Evolutionary conservation across 2,113 vertebrate genomes (phyloP).

Genomic region (Peromyscus polionotus): DNA sequence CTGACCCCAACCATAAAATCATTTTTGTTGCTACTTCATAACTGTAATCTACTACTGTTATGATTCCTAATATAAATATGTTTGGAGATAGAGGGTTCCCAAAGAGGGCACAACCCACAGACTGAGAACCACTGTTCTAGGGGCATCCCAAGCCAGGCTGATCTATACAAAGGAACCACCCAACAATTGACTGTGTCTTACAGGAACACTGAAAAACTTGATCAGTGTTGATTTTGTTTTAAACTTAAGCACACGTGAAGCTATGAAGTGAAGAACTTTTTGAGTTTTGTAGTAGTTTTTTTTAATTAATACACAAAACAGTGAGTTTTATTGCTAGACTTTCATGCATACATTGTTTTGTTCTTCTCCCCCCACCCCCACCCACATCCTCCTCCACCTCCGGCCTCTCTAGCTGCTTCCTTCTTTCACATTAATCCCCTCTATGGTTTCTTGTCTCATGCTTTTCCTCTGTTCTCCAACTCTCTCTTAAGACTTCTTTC

Average conservation of each 20-base stretch:
- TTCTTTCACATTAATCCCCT: neutral
- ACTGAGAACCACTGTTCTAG: neutral
- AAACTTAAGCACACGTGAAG: neutral
- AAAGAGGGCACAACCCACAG: neutral
- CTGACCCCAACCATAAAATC: neutral
- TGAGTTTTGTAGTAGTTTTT: neutral
- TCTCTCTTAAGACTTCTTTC: neutral
- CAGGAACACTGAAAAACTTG: neutral
- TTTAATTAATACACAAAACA: neutral
- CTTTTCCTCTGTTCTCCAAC: neutral
- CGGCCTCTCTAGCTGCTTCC: neutral
- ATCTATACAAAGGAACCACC: neutral
- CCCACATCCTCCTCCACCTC: neutral
- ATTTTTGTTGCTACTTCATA: neutral
- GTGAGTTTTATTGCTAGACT: neutral
- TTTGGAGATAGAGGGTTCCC: neutral
- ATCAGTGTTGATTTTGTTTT: neutral
- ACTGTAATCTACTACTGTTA: neutral
- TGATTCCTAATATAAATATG: neutral
- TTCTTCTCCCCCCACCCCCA: neutral
- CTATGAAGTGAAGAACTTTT: accelerated
- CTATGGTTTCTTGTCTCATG: neutral
- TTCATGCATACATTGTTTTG: neutral
- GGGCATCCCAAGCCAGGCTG: neutral
- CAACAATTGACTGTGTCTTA: neutral